phyloP scores from a whole-genome alignment of 2,888 invertebrate species.

The Sarcophaga rosellei region DNA sequence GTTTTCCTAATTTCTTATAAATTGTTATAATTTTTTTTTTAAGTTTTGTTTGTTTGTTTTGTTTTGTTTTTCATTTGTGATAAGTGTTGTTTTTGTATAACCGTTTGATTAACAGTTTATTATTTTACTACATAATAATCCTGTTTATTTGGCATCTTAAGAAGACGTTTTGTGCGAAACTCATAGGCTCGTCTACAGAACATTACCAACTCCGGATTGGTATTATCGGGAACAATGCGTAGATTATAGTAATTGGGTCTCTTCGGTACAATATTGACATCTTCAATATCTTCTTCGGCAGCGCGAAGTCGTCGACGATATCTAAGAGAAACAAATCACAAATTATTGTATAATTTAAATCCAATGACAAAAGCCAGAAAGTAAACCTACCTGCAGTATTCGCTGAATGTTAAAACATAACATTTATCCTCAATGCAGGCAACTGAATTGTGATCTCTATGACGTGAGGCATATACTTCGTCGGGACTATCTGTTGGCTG shows the following conservation, averaged over 20 bases:
- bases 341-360: not conserved
- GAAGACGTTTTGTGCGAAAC: slow-evolving; percentile 89
- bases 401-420: slow-evolving; percentile 97
- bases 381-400: slow-evolving; percentile 92
- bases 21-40: not conserved
- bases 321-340: slow-evolving; percentile 82
- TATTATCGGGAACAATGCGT: slow-evolving; percentile 84
- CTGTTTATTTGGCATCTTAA: slow-evolving; percentile 80
- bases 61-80: slow-evolving; percentile 27
- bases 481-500: slow-evolving; percentile 90
- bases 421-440: slow-evolving; percentile 99
- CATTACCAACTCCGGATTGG: slow-evolving; percentile 92
- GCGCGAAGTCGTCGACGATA: slow-evolving; percentile 92
- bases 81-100: slow-evolving; percentile 17
- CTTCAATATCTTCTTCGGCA: slow-evolving; percentile 88
- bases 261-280: slow-evolving; percentile 89
- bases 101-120: slow-evolving; percentile 41
- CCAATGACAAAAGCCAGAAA: not conserved
- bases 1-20: slow-evolving; percentile 49
- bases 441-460: slow-evolving; percentile 96
- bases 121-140: slow-evolving; percentile 72
- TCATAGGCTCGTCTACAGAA: slow-evolving; percentile 98
- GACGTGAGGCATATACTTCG: slow-evolving; percentile 97
- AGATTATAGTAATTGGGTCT: slow-evolving; percentile 84
- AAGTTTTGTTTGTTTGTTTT: not conserved